Conservation (phyloP, 1,140 invertebrate genomes). For the Cyphomyrmex costatus region DNA sequence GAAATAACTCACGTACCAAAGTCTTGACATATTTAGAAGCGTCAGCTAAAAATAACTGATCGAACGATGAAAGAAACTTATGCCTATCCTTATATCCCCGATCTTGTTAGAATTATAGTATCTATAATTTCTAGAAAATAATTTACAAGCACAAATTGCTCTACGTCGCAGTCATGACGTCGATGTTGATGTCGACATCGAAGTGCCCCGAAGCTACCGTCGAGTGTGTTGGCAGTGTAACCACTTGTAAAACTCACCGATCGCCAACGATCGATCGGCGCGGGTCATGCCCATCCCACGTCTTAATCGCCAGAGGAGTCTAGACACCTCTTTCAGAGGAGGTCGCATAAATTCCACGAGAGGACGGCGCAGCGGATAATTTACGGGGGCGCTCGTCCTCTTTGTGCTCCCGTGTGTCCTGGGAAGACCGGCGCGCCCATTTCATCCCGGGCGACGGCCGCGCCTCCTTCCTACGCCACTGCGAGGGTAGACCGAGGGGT, state of each 20-base stretch:
- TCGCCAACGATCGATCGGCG: conserved; percentile 45
- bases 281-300: conserved; percentile 31
- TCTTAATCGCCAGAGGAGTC: conserved; percentile 58
- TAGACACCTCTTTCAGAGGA: conserved; percentile 56
- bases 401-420: conserved; percentile 72
- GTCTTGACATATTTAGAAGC: neutral
- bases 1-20: neutral
- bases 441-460: conserved; percentile 59
- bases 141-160: neutral
- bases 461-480: conserved; percentile 79
- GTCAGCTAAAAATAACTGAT: conserved; percentile 1
- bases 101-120: neutral
- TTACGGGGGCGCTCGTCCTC: conserved; percentile 71
- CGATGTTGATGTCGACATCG: neutral
- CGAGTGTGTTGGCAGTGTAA: neutral
- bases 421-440: conserved; percentile 59
- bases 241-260: conserved; percentile 18
- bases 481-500: conserved; percentile 69
- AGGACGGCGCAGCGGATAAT: conserved; percentile 65
- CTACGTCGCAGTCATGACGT: neutral
- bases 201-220: neutral
- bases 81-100: neutral
- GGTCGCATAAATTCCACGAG: conserved; percentile 67
- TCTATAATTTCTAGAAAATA: neutral
- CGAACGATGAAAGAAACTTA: neutral